phyloP scores from a whole-genome alignment of 2,113 vertebrate genomes.

The Acrocephalus arundinaceus region DNA sequence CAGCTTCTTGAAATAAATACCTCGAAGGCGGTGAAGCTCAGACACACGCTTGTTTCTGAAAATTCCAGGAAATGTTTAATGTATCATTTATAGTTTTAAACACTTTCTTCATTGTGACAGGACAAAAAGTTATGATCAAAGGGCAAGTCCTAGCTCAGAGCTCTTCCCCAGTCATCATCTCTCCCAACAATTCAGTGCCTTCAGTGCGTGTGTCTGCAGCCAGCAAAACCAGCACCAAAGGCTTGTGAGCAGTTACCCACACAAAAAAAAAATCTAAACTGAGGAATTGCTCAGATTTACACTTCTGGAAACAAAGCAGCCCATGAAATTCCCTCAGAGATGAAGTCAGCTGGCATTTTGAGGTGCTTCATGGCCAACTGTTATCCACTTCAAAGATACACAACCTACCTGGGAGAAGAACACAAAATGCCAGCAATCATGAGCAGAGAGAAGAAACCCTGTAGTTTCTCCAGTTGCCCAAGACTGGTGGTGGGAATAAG shows the following conservation, averaged over 20 bases:
- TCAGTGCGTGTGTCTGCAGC: background rate
- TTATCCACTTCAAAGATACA: background rate
- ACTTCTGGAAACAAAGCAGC: background rate
- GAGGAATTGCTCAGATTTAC: background rate
- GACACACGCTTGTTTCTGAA: background rate
- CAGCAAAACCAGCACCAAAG: background rate
- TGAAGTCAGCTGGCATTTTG: background rate
- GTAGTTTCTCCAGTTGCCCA: background rate
- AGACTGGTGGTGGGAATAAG: background rate
- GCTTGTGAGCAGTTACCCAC: background rate
- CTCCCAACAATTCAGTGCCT: background rate
- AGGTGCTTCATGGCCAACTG: background rate
- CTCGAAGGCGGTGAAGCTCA: background rate
- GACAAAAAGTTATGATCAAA: background rate
- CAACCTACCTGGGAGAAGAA: background rate
- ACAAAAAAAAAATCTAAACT: background rate
- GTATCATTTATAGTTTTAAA: background rate
- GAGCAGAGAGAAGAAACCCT: background rate
- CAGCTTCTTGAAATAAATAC: constrained; percentile 2
- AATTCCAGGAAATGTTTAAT: background rate
- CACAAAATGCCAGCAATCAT: background rate
- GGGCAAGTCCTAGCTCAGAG: background rate
- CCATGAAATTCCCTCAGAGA: background rate
- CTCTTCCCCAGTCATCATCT: background rate
- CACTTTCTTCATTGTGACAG: background rate